Evolutionary conservation across 2,797 vertebrate genomes (phyloP).

Genomic region (Mormyrops attenuatus): DNA sequence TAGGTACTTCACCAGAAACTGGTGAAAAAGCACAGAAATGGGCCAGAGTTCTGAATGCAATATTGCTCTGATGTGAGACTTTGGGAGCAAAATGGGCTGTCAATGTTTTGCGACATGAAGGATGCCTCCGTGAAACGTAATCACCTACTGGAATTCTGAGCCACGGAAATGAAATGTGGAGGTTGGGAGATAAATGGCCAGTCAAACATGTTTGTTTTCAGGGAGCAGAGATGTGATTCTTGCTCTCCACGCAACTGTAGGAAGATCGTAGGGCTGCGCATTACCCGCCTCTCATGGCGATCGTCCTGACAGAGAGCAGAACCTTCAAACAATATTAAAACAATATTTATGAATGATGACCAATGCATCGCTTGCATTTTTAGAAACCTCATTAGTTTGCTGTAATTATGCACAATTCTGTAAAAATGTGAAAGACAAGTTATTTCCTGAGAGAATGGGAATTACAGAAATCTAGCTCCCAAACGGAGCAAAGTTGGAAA

Average conservation of each 20-base stretch:
- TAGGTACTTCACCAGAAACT: neutral
- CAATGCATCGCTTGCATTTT: neutral
- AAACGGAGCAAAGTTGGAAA: neutral
- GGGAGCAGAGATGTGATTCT: constrained; percentile 6
- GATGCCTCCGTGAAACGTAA: neutral
- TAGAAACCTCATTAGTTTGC: neutral
- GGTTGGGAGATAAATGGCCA: constrained; percentile 16
- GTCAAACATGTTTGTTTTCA: neutral
- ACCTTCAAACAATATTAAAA: neutral
- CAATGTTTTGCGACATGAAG: neutral
- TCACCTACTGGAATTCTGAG: neutral
- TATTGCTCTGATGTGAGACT: constrained; percentile 3
- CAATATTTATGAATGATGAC: neutral
- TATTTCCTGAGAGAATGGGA: neutral
- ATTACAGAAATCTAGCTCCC: constrained; percentile 11
- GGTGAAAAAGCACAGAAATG: neutral
- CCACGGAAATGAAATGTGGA: neutral
- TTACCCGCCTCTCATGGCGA: neutral
- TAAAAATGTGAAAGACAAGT: constrained; percentile 20
- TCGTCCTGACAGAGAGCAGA: neutral
- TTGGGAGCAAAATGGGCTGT: neutral
- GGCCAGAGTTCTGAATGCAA: neutral
- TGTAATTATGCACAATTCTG: neutral
- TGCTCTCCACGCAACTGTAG: neutral
- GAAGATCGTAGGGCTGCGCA: neutral